Evolutionary conservation across 1,140 invertebrate species (phyloP).

Genomic region (Rhyzopertha dominica): DNA sequence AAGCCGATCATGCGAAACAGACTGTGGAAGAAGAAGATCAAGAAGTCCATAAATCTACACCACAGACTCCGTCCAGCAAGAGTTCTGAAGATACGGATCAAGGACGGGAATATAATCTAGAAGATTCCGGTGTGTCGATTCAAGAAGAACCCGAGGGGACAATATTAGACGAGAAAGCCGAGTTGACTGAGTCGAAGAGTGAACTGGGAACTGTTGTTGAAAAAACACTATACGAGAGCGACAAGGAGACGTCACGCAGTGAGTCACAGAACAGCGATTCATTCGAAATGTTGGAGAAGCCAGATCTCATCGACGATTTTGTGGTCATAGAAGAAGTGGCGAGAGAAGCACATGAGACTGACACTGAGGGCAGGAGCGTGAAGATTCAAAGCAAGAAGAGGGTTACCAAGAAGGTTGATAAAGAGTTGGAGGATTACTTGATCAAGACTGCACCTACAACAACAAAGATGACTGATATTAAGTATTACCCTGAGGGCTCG

Average conservation of each 20-base stretch:
- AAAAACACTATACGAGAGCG: slow-evolving; percentile 46
- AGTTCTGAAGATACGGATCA: slow-evolving; percentile 60
- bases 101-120: slow-evolving; percentile 55
- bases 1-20: slow-evolving; percentile 18
- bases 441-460: slow-evolving; percentile 56
- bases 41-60: slow-evolving; percentile 52
- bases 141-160: slow-evolving; percentile 51
- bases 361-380: slow-evolving; percentile 74
- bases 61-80: slow-evolving; percentile 56
- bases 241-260: slow-evolving; percentile 50
- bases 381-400: slow-evolving; percentile 55
- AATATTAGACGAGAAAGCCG: slow-evolving; percentile 42
- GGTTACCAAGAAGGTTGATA: slow-evolving; percentile 57
- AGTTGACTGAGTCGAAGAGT: slow-evolving; percentile 50
- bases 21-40: slow-evolving; percentile 14
- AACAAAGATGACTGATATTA: slow-evolving; percentile 52
- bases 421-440: slow-evolving; percentile 70
- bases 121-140: slow-evolving; percentile 51
- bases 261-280: slow-evolving; percentile 83
- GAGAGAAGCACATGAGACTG: slow-evolving; percentile 73
- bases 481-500: slow-evolving; percentile 47
- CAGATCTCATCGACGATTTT: slow-evolving; percentile 79
- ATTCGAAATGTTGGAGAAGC: slow-evolving; percentile 82
- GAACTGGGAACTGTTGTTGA: slow-evolving; percentile 52
- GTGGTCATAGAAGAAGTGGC: slow-evolving; percentile 82